Percentiles rank a stretch among this genome's conserved stretches.
These are phyloP conservation scores for Amiota mariae DNA, from an alignment of 2,888 invertebrate genomes.

Conservation along the genomic window DNA sequence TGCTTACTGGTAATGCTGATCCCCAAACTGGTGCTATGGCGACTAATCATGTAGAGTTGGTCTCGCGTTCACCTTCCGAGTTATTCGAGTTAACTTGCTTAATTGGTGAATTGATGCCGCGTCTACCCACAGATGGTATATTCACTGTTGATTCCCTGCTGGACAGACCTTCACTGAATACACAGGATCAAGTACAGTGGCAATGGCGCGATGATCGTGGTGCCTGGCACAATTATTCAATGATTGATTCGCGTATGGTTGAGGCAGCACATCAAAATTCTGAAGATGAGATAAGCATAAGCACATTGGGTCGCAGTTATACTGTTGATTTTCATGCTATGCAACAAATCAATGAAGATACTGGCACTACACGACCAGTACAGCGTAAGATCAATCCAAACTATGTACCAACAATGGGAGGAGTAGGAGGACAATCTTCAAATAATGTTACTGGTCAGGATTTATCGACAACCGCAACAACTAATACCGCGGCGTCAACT, in stretches of 20 bases:
- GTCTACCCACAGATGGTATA: constrained; percentile 94
- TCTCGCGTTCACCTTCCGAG: constrained; percentile 94
- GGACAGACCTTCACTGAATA: constrained; percentile 81
- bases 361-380: constrained; percentile 93
- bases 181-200: constrained; percentile 90
- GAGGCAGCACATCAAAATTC: constrained; percentile 95
- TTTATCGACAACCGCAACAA: constrained; percentile 55
- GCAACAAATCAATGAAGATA: constrained; percentile 99
- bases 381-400: constrained; percentile 85
- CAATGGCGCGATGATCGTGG: constrained; percentile 98
- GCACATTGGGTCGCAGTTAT: constrained; percentile 93
- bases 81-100: constrained; percentile 97
- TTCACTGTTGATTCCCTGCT: constrained; percentile 94
- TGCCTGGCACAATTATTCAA: constrained; percentile 93
- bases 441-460: constrained; percentile 59
- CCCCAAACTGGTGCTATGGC: constrained; percentile 57
- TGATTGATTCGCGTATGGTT: constrained; percentile 93
- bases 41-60: constrained; percentile 82
- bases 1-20: constrained; percentile 91
- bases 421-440: constrained; percentile 27
- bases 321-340: constrained; percentile 97
- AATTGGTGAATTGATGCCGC: constrained; percentile 97
- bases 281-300: constrained; percentile 95
- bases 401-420: constrained; percentile 69
- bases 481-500: background rate